phyloP scores from a whole-genome alignment of 2,888 invertebrate species.

The Eupithecia pulchellata region DNA sequence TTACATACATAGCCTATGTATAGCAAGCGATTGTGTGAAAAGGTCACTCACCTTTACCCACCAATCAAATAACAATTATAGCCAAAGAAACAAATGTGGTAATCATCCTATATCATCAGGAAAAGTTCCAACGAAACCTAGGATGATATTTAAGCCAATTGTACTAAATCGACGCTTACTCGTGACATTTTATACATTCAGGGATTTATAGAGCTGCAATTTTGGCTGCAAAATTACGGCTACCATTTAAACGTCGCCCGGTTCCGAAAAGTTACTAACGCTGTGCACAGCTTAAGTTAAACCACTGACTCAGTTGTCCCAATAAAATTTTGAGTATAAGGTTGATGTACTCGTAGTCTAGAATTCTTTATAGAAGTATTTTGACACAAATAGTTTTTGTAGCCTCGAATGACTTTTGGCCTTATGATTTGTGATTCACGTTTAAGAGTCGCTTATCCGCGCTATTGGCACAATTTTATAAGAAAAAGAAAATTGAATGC shows the following conservation, averaged over 20 bases:
- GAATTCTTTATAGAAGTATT: neutral
- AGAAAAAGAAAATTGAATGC: neutral
- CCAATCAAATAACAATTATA: neutral
- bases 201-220: conserved; percentile 23
- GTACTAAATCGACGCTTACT: conserved; percentile 23
- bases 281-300: conserved; percentile 16
- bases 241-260: conserved; percentile 27
- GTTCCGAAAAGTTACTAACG: conserved; percentile 23
- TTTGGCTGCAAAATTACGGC: conserved; percentile 24
- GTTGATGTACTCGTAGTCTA: neutral
- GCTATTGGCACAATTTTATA: neutral
- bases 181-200: conserved; percentile 18
- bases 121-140: conserved; percentile 9
- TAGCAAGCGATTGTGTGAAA: neutral
- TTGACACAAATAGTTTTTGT: neutral
- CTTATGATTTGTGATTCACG: neutral
- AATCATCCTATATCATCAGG: neutral
- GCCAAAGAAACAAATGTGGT: neutral
- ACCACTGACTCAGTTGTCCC: conserved; percentile 13
- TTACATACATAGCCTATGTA: neutral
- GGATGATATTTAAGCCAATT: conserved; percentile 13
- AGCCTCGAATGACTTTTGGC: neutral
- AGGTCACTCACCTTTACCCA: conserved; percentile 7
- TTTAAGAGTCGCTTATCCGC: neutral
- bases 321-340: neutral